Evolutionary conservation across 1,140 invertebrate genomes (phyloP).

Genomic region (Megathymus violae): DNA sequence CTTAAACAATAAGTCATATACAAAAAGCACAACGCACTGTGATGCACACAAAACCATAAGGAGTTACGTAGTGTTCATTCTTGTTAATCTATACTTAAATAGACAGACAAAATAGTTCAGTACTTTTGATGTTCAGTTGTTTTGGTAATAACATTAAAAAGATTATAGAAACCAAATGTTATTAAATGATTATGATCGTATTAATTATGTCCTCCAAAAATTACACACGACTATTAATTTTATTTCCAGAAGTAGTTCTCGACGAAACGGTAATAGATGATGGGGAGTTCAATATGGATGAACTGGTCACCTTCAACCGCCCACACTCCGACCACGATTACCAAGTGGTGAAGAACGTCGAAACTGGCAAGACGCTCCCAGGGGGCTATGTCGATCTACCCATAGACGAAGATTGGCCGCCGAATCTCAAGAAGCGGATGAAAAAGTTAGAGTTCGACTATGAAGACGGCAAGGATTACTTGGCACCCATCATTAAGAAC

Average conservation of each 20-base stretch:
- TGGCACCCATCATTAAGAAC: slow-evolving; percentile 70
- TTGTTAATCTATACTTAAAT: no score
- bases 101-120: no score
- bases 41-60: no score
- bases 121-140: no score
- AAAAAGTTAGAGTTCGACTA: slow-evolving; percentile 77
- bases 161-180: no score
- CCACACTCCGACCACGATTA: slow-evolving; percentile 80
- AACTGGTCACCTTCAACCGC: slow-evolving; percentile 75
- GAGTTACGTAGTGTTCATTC: no score
- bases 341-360: slow-evolving; percentile 65
- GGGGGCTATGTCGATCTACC: slow-evolving; percentile 76
- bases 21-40: no score
- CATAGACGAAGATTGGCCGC: slow-evolving; percentile 80
- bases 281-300: slow-evolving; percentile 79
- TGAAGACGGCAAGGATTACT: slow-evolving; percentile 69
- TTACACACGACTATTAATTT: no score
- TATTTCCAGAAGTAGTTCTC: slow-evolving; percentile 61
- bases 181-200: no score
- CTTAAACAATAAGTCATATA: no score
- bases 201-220: no score
- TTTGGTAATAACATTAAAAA: no score
- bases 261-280: slow-evolving; percentile 79
- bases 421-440: slow-evolving; percentile 71
- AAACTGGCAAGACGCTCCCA: slow-evolving; percentile 51